Conservation (phyloP, 2,113 vertebrate genomes). For the Suricata suricatta region DNA sequence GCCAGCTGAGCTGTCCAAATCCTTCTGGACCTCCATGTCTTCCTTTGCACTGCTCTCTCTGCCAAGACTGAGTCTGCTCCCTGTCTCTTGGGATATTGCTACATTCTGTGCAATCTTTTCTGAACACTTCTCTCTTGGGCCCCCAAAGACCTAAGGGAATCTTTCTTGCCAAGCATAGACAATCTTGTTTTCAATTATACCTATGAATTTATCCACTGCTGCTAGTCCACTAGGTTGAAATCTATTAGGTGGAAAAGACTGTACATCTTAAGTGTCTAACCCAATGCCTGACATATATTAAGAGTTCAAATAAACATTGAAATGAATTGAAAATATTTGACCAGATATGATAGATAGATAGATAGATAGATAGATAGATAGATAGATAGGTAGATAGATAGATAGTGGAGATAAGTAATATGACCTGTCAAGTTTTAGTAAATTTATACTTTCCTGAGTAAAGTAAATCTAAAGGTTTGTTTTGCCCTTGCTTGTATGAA, state of each 20-base stretch:
- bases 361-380: background rate
- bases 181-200: background rate
- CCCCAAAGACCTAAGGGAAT: background rate
- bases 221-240: background rate
- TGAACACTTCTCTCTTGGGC: background rate
- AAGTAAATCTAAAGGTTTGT: background rate
- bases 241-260: background rate
- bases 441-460: background rate
- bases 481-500: background rate
- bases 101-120: background rate
- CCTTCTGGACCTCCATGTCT: accelerated
- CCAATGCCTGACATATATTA: background rate
- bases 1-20: background rate
- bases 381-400: background rate
- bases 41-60: background rate
- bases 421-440: background rate
- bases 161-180: background rate
- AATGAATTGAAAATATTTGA: background rate
- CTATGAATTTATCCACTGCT: background rate
- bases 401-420: background rate
- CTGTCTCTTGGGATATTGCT: background rate
- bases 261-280: background rate
- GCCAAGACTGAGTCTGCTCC: background rate
- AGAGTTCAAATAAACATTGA: background rate
- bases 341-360: background rate